phyloP scores from a whole-genome alignment of 1,140 invertebrate genomes.

The Dendrolimus punctatus region DNA sequence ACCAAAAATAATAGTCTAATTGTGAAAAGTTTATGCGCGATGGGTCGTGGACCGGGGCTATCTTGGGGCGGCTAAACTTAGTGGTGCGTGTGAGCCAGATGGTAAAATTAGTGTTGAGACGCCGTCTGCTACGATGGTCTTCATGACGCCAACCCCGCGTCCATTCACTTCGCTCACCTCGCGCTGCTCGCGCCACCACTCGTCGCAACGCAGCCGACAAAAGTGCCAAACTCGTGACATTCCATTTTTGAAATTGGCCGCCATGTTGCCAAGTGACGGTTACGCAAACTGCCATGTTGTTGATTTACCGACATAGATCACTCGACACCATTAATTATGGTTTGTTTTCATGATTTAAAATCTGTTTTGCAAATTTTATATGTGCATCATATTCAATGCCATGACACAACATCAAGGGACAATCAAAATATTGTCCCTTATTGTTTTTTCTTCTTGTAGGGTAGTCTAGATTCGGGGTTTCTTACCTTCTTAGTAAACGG shows the following conservation, averaged over 20 bases:
- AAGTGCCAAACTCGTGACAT: slow-evolving; percentile 68
- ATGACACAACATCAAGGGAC: too few species aligned
- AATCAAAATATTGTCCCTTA: too few species aligned
- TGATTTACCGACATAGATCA: slow-evolving; percentile 14
- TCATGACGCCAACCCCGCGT: slow-evolving; percentile 55
- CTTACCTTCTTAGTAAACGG: too few species aligned
- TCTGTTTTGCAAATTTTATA: neutral
- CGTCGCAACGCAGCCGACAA: slow-evolving; percentile 19
- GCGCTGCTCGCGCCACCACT: slow-evolving; percentile 44
- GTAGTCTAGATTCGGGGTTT: too few species aligned
- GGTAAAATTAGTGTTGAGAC: slow-evolving; percentile 70
- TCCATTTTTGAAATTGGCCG: slow-evolving; percentile 46
- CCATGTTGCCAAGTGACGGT: slow-evolving; percentile 40
- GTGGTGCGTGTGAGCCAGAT: slow-evolving; percentile 69
- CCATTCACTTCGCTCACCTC: slow-evolving; percentile 52
- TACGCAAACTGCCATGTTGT: slow-evolving; percentile 10
- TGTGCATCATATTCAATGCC: too few species aligned
- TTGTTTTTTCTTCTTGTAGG: too few species aligned
- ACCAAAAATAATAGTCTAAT: slow-evolving; percentile 75
- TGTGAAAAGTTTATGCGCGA: slow-evolving; percentile 72
- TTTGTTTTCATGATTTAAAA: slow-evolving; percentile 1
- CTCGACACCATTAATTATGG: slow-evolving; percentile 6
- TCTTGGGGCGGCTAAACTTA: slow-evolving; percentile 73
- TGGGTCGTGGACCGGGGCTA: slow-evolving; percentile 70
- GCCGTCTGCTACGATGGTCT: slow-evolving; percentile 54